Evolutionary conservation across 1,140 invertebrate genomes (phyloP).

Genomic region (Listronotus oregonensis): DNA sequence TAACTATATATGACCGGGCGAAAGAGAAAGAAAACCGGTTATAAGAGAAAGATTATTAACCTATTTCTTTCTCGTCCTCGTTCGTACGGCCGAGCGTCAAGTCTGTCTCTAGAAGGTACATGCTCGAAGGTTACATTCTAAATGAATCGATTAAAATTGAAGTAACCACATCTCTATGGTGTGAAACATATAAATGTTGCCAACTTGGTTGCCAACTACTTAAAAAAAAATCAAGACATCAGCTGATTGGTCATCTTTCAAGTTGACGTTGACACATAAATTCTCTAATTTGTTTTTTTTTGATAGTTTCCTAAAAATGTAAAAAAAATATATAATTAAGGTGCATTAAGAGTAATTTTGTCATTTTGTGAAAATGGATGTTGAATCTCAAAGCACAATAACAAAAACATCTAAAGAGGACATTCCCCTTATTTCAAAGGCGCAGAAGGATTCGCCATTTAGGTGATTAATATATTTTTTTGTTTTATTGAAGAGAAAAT

Average conservation of each 20-base stretch:
- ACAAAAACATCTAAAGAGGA: slow-evolving; percentile 66
- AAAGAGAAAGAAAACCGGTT: too few species aligned
- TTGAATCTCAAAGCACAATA: slow-evolving; percentile 61
- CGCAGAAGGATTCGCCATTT: slow-evolving; percentile 59
- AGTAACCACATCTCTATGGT: too few species aligned
- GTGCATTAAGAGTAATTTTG: not conserved
- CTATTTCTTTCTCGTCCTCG: too few species aligned
- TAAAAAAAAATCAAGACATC: not conserved
- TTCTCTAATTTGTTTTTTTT: slow-evolving; percentile 4
- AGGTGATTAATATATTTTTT: slow-evolving; percentile 35
- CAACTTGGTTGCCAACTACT: not conserved
- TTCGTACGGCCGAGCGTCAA: too few species aligned
- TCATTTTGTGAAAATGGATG: slow-evolving; percentile 43
- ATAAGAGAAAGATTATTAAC: too few species aligned
- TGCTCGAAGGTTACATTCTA: too few species aligned
- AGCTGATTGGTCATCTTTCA: slow-evolving; percentile 1
- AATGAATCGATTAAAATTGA: too few species aligned
- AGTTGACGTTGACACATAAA: not conserved
- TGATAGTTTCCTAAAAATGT: slow-evolving; percentile 6
- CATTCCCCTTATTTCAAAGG: slow-evolving; percentile 66
- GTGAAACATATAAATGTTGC: not conserved
- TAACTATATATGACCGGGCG: too few species aligned
- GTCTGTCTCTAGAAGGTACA: too few species aligned
- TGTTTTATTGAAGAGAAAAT: too few species aligned
- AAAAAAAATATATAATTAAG: not conserved